Percentiles rank a stretch among this genome's conserved stretches.
Evolutionary conservation across 2,888 invertebrate species (phyloP).

Genomic region (Megalurothrips usitatus): DNA sequence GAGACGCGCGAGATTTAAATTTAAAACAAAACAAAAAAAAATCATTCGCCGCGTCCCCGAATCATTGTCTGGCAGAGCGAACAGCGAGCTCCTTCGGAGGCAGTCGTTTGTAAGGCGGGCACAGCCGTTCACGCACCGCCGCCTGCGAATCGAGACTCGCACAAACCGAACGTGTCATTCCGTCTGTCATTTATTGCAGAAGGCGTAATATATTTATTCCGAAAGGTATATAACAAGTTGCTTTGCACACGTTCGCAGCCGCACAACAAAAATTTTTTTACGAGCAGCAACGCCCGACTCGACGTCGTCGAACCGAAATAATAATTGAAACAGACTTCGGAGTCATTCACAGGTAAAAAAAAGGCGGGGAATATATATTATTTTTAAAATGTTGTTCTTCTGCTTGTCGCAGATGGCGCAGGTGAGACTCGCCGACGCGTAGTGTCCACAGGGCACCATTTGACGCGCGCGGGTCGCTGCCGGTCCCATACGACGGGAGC

Average conservation of each 20-base stretch:
- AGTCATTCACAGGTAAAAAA: not conserved
- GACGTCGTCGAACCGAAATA: too few relatives aligned
- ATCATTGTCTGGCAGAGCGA: too few relatives aligned
- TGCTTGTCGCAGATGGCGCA: not conserved
- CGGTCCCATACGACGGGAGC: too few relatives aligned
- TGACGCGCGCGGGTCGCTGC: too few relatives aligned
- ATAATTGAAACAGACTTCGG: not conserved
- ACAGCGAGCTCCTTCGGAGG: too few relatives aligned
- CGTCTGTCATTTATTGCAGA: not conserved
- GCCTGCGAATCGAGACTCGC: not conserved
- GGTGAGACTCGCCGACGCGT: too few relatives aligned
- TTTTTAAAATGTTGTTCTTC: not conserved
- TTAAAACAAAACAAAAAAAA: not conserved
- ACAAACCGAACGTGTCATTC: not conserved
- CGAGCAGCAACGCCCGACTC: not conserved
- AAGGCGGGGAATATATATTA: not conserved
- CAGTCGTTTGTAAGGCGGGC: too few relatives aligned
- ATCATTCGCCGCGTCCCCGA: not conserved
- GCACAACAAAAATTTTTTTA: not conserved
- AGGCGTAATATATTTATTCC: not conserved
- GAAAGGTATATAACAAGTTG: not conserved
- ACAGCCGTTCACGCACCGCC: too few relatives aligned
- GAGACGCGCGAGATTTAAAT: not conserved
- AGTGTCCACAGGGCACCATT: too few relatives aligned
- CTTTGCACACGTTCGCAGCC: not conserved